These are phyloP conservation scores for Rhodeus uyekii DNA, from an alignment of 2,797 vertebrate species.

Conservation along the genomic window DNA sequence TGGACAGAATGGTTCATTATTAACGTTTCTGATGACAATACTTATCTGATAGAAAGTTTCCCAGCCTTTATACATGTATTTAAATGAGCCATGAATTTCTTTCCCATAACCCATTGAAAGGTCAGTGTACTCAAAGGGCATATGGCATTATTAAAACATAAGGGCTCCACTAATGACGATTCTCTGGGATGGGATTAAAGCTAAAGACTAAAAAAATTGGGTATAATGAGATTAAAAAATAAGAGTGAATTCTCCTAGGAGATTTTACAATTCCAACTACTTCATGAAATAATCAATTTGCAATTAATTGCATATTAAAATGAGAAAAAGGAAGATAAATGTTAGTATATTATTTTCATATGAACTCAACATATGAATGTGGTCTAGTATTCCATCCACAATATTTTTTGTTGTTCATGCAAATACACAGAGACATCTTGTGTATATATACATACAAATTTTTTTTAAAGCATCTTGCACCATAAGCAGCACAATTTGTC, in stretches of 20 bases:
- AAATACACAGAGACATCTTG: background rate
- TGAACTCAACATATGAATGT: background rate
- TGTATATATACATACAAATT: background rate
- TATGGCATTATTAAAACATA: conserved; percentile 56
- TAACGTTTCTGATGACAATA: conserved; percentile 32
- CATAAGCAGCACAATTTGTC: background rate
- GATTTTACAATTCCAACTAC: background rate
- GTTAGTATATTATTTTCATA: background rate
- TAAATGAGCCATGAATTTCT: conserved; percentile 35
- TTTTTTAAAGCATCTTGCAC: background rate
- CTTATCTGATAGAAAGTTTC: conserved; percentile 35
- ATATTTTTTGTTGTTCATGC: background rate
- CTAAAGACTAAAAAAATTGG: conserved; percentile 38
- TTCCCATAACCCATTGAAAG: conserved; percentile 46
- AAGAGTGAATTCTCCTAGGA: conserved; percentile 5
- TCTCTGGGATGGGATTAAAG: conserved; percentile 40
- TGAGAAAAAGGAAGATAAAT: background rate
- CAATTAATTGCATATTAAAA: background rate
- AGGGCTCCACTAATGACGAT: conserved; percentile 45
- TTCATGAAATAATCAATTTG: background rate
- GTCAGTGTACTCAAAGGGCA: conserved; percentile 42
- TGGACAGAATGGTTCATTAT: conserved; percentile 25
- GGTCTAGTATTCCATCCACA: background rate
- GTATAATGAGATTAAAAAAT: conserved; percentile 12
- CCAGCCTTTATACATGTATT: conserved; percentile 33